These are phyloP conservation scores for Myotis lucifugus DNA, from an alignment of 2,113 vertebrate genomes.

Conservation along the genomic window DNA sequence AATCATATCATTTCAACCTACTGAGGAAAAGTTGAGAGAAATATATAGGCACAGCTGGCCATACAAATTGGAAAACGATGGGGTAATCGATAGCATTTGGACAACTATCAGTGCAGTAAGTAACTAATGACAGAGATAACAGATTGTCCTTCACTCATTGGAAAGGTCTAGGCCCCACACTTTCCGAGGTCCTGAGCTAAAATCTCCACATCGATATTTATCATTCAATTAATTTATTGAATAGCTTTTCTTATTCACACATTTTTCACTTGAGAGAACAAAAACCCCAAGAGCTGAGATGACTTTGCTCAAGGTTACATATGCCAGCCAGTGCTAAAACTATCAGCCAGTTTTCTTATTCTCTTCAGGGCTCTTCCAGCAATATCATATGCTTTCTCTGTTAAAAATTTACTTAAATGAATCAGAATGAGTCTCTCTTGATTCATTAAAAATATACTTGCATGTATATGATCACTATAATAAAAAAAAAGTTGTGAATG, in stretches of 20 bases:
- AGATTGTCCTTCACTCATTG: not conserved
- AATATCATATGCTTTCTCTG: slow-evolving; percentile 11
- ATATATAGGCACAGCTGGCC: not conserved
- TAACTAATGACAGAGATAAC: not conserved
- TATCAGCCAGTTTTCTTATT: not conserved
- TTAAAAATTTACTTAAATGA: slow-evolving; percentile 9
- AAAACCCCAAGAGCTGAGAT: not conserved
- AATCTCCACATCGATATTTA: not conserved
- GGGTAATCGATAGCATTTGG: not conserved
- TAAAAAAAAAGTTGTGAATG: not conserved
- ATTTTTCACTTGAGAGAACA: not conserved
- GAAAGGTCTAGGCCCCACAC: not conserved
- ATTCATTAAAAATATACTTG: slow-evolving; percentile 38
- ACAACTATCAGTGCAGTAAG: not conserved
- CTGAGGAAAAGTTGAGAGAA: not conserved
- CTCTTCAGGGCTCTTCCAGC: not conserved
- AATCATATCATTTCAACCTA: not conserved
- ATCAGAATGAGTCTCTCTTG: not conserved
- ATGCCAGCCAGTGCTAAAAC: not conserved
- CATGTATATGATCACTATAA: not conserved
- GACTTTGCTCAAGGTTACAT: slow-evolving; percentile 44
- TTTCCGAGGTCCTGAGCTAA: not conserved
- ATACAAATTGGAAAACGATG: not conserved
- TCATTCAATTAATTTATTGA: not conserved
- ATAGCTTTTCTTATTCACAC: not conserved